Evolutionary conservation across 2,797 vertebrate genomes (phyloP).

Genomic region (Peromyscus eremicus): DNA sequence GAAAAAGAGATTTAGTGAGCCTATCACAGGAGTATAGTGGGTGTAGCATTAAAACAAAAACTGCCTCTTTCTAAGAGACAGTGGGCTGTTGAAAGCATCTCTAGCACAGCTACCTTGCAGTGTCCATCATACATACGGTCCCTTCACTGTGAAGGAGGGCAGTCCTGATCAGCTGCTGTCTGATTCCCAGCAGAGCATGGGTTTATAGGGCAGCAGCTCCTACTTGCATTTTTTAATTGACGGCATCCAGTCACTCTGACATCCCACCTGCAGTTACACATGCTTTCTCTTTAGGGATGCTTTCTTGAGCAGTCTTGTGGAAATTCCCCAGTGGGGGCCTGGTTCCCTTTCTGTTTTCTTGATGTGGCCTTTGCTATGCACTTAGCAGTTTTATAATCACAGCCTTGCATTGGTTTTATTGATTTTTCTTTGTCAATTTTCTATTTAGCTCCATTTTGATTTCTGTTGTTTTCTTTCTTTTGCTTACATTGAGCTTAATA

Average conservation of each 20-base stretch:
- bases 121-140: no score
- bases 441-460: not conserved
- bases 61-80: not conserved
- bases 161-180: not conserved
- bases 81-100: not conserved
- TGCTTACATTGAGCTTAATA: slow-evolving; percentile 45
- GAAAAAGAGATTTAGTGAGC: not conserved
- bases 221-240: not conserved
- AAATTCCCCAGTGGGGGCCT: not conserved
- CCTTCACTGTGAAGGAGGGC: not conserved
- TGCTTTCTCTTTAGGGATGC: not conserved
- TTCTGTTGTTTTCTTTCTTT: slow-evolving; percentile 44
- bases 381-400: not conserved
- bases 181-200: not conserved
- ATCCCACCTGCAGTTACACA: not conserved
- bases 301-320: not conserved
- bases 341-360: not conserved
- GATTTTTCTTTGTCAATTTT: slow-evolving; percentile 37
- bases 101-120: not conserved
- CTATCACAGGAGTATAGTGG: not conserved
- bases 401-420: not conserved
- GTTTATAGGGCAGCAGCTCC: not conserved
- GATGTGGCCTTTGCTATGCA: not conserved
- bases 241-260: no score
- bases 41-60: not conserved